Evolutionary conservation across 2,888 invertebrate species (phyloP).

Genomic region (Helobdella robusta): DNA sequence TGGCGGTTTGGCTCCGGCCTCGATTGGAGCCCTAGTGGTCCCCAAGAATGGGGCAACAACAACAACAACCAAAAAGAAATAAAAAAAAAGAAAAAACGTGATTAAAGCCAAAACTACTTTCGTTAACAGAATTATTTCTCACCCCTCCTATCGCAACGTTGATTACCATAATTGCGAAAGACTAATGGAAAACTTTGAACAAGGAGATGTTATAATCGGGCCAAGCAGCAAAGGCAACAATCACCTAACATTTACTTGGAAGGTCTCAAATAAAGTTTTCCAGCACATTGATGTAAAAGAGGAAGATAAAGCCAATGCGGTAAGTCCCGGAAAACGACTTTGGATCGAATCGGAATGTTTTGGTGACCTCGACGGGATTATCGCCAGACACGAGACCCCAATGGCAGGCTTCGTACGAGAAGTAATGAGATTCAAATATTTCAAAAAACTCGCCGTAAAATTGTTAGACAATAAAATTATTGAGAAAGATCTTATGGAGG

Average conservation of each 20-base stretch:
- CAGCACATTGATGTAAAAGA: slow-evolving; percentile 93
- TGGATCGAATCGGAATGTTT: slow-evolving; percentile 76
- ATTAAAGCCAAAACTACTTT: slow-evolving; percentile 30
- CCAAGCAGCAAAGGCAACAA: slow-evolving; percentile 94
- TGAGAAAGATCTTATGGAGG: slow-evolving; percentile 75
- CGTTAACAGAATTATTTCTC: slow-evolving; percentile 82
- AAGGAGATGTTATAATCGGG: slow-evolving; percentile 88
- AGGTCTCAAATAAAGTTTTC: slow-evolving; percentile 82
- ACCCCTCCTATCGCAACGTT: slow-evolving; percentile 93
- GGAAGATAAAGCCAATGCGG: slow-evolving; percentile 89
- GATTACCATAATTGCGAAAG: slow-evolving; percentile 78
- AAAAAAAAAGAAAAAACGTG: slow-evolving; percentile 60
- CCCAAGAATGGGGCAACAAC: too few species aligned
- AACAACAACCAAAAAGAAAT: slow-evolving; percentile 49
- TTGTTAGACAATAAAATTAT: slow-evolving; percentile 70
- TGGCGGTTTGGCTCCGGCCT: too few species aligned
- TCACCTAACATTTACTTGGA: slow-evolving; percentile 96
- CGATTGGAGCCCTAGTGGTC: too few species aligned
- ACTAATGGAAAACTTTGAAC: slow-evolving; percentile 80
- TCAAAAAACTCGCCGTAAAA: slow-evolving; percentile 61
- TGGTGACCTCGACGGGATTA: slow-evolving; percentile 97
- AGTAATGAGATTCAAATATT: slow-evolving; percentile 81
- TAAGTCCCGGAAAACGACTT: slow-evolving; percentile 76
- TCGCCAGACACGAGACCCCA: slow-evolving; percentile 75
- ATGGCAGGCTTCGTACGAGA: slow-evolving; percentile 90